Percentiles rank a stretch among this genome's conserved stretches.
These are phyloP conservation scores for Aptenodytes patagonicus DNA, from an alignment of 2,113 vertebrate species.

Conservation along the genomic window DNA sequence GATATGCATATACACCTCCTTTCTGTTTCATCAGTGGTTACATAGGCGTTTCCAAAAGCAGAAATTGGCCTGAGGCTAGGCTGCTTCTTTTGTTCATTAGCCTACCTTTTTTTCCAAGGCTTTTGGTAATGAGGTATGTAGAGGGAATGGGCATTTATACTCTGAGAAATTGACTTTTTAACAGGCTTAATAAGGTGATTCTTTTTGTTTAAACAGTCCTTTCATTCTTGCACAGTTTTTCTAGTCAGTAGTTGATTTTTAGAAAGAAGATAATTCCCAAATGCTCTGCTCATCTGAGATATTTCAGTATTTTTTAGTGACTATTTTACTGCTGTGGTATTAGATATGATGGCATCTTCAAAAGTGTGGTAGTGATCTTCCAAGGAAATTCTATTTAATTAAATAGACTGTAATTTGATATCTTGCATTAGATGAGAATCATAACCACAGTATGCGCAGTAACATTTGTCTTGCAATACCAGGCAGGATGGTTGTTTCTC, in stretches of 20 bases:
- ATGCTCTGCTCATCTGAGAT: neutral
- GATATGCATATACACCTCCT: neutral
- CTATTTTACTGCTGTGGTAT: neutral
- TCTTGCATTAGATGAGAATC: neutral
- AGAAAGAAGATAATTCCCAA: neutral
- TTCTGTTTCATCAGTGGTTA: neutral
- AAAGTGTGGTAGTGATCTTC: neutral
- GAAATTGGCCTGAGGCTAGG: neutral
- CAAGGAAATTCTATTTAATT: neutral
- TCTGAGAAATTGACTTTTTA: neutral
- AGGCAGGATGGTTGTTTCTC: neutral
- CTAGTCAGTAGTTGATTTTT: neutral
- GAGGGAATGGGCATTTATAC: neutral
- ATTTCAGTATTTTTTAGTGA: neutral
- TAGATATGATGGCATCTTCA: neutral
- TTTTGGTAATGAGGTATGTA: neutral
- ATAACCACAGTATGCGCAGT: accelerated
- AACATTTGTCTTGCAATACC: neutral
- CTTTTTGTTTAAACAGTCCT: neutral
- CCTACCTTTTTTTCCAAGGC: neutral
- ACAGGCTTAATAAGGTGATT: neutral
- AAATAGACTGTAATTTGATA: neutral
- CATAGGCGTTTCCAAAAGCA: neutral
- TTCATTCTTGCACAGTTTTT: neutral
- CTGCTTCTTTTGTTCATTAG: neutral